phyloP scores from a whole-genome alignment of 2,797 vertebrate species.

The Iguana delicatissima region DNA sequence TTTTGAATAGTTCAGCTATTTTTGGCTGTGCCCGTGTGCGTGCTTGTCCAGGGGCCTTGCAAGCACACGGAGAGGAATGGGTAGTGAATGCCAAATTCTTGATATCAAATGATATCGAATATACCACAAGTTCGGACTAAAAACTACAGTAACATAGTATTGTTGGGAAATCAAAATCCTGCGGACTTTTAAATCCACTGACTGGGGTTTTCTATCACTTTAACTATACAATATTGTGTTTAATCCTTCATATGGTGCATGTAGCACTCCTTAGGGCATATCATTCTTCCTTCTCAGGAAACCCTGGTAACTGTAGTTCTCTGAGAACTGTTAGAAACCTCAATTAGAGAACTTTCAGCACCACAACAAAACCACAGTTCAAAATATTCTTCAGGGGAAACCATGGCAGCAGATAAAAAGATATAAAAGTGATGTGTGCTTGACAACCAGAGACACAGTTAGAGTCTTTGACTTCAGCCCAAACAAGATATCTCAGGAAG shows the following conservation, averaged over 20 bases:
- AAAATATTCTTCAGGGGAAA: neutral
- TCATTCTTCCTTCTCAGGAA: neutral
- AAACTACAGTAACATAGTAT: too few species aligned
- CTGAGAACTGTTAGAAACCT: neutral
- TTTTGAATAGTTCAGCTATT: too few species aligned
- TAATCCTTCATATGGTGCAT: neutral
- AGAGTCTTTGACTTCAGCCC: neutral
- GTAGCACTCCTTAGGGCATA: neutral
- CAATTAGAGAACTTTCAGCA: neutral
- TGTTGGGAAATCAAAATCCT: neutral
- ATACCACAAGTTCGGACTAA: too few species aligned
- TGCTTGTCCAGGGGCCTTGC: too few species aligned
- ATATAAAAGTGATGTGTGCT: too few species aligned
- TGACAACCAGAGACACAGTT: too few species aligned
- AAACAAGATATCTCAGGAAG: neutral
- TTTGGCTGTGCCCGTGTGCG: too few species aligned
- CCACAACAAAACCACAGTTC: neutral
- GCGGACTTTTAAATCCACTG: neutral
- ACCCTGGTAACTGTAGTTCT: neutral
- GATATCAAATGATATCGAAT: too few species aligned
- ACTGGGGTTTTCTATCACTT: neutral
- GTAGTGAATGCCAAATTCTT: too few species aligned
- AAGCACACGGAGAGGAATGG: too few species aligned
- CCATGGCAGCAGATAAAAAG: neutral
- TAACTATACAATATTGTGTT: neutral